Evolutionary conservation across 2,113 vertebrate species (phyloP).

Genomic region (Emydocephalus ijimae): DNA sequence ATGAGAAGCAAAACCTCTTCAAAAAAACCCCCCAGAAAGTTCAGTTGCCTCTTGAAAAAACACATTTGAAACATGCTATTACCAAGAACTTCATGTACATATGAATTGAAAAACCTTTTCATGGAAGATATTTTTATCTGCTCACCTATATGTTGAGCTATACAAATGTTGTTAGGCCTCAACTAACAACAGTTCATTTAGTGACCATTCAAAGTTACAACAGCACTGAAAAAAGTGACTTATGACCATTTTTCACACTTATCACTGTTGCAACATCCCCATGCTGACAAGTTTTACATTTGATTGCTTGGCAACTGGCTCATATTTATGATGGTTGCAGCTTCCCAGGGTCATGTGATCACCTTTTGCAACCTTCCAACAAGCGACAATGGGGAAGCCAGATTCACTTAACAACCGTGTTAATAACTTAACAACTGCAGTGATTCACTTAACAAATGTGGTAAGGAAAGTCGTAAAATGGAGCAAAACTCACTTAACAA

Average conservation of each 20-base stretch:
- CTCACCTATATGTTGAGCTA: not conserved
- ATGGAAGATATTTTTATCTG: not conserved
- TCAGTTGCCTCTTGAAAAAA: too few species aligned
- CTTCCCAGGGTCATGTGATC: too few species aligned
- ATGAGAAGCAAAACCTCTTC: too few species aligned
- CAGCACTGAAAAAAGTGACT: not conserved
- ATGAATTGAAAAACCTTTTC: not conserved
- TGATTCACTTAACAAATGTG: too few species aligned
- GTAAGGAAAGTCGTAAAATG: not conserved
- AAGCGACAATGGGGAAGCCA: too few species aligned
- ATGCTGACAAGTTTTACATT: not conserved
- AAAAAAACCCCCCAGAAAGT: too few species aligned
- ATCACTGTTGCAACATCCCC: not conserved
- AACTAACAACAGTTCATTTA: not conserved
- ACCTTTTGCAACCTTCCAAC: too few species aligned
- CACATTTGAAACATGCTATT: not conserved
- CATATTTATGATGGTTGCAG: not conserved
- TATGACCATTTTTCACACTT: not conserved
- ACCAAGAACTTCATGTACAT: not conserved
- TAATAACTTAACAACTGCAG: too few species aligned
- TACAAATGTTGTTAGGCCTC: not conserved
- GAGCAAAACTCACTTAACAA: not conserved
- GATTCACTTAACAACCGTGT: too few species aligned
- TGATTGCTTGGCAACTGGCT: not conserved
- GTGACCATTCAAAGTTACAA: not conserved